phyloP scores from a whole-genome alignment of 2,888 invertebrate genomes.

The Zaprionus lineosus region DNA sequence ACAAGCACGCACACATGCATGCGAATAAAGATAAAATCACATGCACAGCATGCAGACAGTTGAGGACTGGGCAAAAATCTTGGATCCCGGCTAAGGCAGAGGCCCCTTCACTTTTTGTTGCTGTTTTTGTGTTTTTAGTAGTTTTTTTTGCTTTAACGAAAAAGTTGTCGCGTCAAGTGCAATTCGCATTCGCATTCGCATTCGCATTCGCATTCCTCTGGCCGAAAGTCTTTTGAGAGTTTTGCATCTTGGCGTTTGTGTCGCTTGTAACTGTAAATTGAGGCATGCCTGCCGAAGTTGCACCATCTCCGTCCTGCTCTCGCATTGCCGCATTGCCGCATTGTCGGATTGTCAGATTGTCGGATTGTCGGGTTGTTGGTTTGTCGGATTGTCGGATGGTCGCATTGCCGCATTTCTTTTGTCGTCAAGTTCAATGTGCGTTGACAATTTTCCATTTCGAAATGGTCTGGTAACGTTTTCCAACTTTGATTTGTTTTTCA shows the following conservation, averaged over 20 bases:
- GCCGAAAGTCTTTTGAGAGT: constrained; percentile 71
- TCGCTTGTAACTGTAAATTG: constrained; percentile 74
- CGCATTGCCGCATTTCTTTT: constrained; percentile 45
- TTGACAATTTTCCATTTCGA: constrained; percentile 75
- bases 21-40: constrained; percentile 22
- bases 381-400: too few relatives aligned
- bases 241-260: constrained; percentile 64
- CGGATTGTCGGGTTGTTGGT: too few relatives aligned
- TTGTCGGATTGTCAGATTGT: too few relatives aligned
- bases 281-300: constrained; percentile 44
- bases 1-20: constrained; percentile 28
- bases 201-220: constrained; percentile 75
- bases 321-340: too few relatives aligned
- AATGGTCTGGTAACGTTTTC: constrained; percentile 62
- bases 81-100: constrained; percentile 45
- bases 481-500: constrained; percentile 47
- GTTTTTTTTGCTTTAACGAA: constrained; percentile 36
- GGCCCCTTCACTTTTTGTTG: constrained; percentile 72
- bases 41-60: constrained; percentile 7
- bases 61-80: constrained; percentile 28
- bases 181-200: constrained; percentile 65
- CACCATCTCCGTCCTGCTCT: not conserved
- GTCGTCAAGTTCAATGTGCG: constrained; percentile 78
- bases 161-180: constrained; percentile 75
- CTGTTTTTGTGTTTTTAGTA: constrained; percentile 17